These are phyloP conservation scores for Anastrepha obliqua DNA, from an alignment of 1,140 invertebrate genomes.

Conservation along the genomic window DNA sequence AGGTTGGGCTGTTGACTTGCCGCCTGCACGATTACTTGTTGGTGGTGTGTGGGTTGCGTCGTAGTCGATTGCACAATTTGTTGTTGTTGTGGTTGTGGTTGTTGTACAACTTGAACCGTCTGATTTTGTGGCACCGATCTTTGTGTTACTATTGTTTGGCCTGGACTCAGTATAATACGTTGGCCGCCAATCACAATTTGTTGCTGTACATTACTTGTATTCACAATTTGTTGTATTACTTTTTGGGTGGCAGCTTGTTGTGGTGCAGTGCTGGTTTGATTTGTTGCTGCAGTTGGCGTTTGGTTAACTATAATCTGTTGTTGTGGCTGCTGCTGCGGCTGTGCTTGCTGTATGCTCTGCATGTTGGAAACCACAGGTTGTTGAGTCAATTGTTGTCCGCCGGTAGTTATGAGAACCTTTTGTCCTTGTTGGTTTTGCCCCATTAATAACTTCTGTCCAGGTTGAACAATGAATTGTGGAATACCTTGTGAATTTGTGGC, in stretches of 20 bases:
- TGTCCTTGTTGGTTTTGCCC: conserved; percentile 71
- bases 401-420: conserved; percentile 67
- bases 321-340: conserved; percentile 57
- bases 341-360: conserved; percentile 38
- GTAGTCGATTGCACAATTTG: conserved; percentile 5
- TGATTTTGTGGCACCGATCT: conserved; percentile 68
- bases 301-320: conserved; percentile 66
- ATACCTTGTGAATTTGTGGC: conserved; percentile 58
- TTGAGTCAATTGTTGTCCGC: conserved; percentile 59
- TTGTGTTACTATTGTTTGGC: conserved; percentile 72
- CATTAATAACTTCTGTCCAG: conserved; percentile 68
- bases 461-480: conserved; percentile 70
- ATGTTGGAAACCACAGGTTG: conserved; percentile 53
- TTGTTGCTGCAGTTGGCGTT: conserved; percentile 37
- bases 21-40: conserved; percentile 57
- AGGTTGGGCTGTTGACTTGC: conserved; percentile 58
- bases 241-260: conserved; percentile 66
- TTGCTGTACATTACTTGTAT: conserved; percentile 73
- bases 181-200: conserved; percentile 72
- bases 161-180: conserved; percentile 71
- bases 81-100: conserved; percentile 61
- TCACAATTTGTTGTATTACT: conserved; percentile 72
- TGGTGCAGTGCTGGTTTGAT: conserved; percentile 55
- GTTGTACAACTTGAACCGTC: conserved; percentile 68
- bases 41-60: conserved; percentile 22